Base-by-base conservation (phyloP, 2,888 invertebrate species). In the Agrochola lota region DNA sequence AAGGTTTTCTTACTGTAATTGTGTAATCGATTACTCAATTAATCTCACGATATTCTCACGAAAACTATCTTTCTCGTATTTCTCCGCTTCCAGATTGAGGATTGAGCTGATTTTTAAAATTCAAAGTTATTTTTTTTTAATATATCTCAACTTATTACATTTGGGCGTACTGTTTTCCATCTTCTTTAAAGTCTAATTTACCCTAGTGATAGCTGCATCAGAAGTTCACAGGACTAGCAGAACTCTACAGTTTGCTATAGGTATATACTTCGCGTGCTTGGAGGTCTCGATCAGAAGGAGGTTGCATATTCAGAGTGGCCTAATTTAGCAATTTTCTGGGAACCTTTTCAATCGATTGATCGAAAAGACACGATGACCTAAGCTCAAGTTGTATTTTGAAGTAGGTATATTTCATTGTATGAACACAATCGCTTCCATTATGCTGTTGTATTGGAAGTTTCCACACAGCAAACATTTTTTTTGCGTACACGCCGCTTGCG, bases 381-480 rank as follows among this genome's bases (percentile, higher is more conserved):
- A 40, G 20, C 20, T 52, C n/a, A 35, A 9, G 2, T 57, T 40
- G 23, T 52, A 55, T 11, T 46, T 60, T 15, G 12, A 69, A 70
- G 55, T n/a, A n/a, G n/a, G n/a, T 57, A 59, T 7, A 46, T 57
- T 49, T 74, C 46, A 71, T 74, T 80, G 67, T 80, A 49, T 62
- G n/a, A 62, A 71, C 17, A 71, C 81, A 71, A 80, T 81, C 2
- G 46, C 26, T 66, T 3, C 20, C 17, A 62, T 71, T 67, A 20
- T 63, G 7, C 17, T 43, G 43, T n/a, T 80, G 67, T 71, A 43
- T 80, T 73, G 72, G 26, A 73, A 67, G 70, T 73, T 71, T 82
- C 59, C 52, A 30, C 62, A 35, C 23, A 23, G 30, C 9, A 60
- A 55, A 60, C 12, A 30, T 4, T 40, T 72, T 66, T 63, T 81